These are phyloP conservation scores for Riparia riparia DNA, from an alignment of 2,113 vertebrate species.

Conservation along the genomic window DNA sequence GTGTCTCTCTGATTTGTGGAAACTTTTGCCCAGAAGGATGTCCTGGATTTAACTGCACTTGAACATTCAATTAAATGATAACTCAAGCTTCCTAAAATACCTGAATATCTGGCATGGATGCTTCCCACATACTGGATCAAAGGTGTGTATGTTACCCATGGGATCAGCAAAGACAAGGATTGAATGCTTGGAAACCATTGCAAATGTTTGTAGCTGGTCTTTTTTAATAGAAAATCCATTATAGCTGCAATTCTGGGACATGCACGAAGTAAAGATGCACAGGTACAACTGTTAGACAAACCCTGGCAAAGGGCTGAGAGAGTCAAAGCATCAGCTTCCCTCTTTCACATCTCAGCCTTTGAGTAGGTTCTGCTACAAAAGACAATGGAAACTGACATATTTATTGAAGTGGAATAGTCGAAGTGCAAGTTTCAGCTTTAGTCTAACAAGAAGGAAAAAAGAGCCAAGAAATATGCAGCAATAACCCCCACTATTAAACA, in stretches of 20 bases:
- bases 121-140: neutral
- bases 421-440: neutral
- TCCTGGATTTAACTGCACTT: neutral
- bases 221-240: neutral
- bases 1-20: neutral
- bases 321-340: neutral
- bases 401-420: neutral
- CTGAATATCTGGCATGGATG: neutral
- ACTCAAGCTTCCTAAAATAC: neutral
- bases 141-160: neutral
- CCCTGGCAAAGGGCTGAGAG: neutral
- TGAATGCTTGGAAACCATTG: neutral
- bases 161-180: neutral
- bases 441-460: neutral
- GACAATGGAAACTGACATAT: neutral
- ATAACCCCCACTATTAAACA: neutral
- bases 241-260: neutral
- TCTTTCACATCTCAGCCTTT: fast-evolving
- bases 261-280: neutral
- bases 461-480: fast-evolving
- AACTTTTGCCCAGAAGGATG: neutral
- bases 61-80: neutral
- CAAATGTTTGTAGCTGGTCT: neutral
- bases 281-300: neutral
- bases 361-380: neutral